These are phyloP conservation scores for Borostomias antarcticus DNA, from an alignment of 2,797 vertebrate species.

Conservation along the genomic window DNA sequence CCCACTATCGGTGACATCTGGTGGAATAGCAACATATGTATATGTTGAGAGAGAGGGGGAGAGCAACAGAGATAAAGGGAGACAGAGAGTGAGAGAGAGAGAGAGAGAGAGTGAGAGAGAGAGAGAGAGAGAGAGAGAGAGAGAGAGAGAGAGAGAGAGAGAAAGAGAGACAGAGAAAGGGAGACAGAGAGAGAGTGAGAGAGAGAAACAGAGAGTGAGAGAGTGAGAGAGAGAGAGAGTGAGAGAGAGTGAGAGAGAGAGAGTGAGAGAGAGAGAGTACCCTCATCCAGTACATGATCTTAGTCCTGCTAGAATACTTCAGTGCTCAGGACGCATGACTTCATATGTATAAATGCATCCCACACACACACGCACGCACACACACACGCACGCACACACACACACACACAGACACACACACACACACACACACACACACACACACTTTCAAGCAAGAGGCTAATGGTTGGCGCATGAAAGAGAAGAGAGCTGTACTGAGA, in stretches of 20 bases:
- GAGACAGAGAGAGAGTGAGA: background rate
- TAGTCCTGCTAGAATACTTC: background rate
- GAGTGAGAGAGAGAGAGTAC: background rate
- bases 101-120: too few species aligned
- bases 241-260: background rate
- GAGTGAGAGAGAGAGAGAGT: background rate
- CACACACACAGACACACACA: slow-evolving; percentile 5
- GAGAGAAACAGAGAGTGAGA: background rate
- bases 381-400: background rate
- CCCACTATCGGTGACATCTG: too few species aligned
- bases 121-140: too few species aligned
- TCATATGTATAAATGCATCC: background rate
- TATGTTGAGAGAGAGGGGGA: too few species aligned
- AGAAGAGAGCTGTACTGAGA: background rate
- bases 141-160: background rate
- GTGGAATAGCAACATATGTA: too few species aligned
- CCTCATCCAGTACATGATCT: background rate
- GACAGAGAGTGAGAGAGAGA: too few species aligned
- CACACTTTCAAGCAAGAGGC: background rate
- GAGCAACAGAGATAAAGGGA: too few species aligned
- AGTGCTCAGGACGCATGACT: too few species aligned
- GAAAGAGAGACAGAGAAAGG: background rate
- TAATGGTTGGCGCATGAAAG: background rate
- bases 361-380: background rate
- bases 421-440: slow-evolving; percentile 11